Evolutionary conservation across 2,888 invertebrate genomes (phyloP), one percentile per base, ranked within the genome.

Genomic region (Anoplius nigerrimus): DNA sequence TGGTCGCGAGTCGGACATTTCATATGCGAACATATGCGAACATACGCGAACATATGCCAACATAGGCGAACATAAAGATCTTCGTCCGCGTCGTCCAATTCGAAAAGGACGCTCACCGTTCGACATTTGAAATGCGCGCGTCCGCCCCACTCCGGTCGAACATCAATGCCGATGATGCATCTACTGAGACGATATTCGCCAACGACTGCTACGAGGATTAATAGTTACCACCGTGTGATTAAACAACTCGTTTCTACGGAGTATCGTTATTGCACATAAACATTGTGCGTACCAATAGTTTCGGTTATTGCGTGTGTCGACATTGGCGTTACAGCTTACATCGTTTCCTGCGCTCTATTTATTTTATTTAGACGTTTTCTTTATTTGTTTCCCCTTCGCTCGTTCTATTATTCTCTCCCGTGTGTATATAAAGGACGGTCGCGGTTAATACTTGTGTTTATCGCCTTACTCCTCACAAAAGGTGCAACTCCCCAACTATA

Each of bases 341-440:
- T 34, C 34, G 34, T 34, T 34, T 34, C 11, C 34, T 34, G n/a
- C n/a, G n/a, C n/a, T n/a, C n/a, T 34, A 13, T 34, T 34, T 34
- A 34, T 34, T 34, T 34, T 11, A 34, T 34, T 34, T n/a, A n/a
- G n/a, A n/a, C n/a, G n/a, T n/a, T n/a, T n/a, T n/a, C 24, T 27
- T 21, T 51, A 21, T 48, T 60, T 62, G 42, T 68, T 52, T 66
- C 64, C 54, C 64, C 69, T 65, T 70, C 78, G 78, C 76, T 78
- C 72, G 71, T 34, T 34, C 34, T 34, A 34, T 34, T 34, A 34
- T 69, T 78, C 74, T 68, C 18, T n/a, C 55, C 54, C 71, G 48
- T 54, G 62, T 69, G 67, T 60, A 64, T 74, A 59, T 63, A 69
- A 78, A 78, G 78, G 78, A 78, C 78, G 78, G 78, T 78, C 78